A percentile compares a stretch with the other conserved stretches of the same genome.
phyloP scores from a whole-genome alignment of 1,140 invertebrate species.

The Delia radicum region DNA sequence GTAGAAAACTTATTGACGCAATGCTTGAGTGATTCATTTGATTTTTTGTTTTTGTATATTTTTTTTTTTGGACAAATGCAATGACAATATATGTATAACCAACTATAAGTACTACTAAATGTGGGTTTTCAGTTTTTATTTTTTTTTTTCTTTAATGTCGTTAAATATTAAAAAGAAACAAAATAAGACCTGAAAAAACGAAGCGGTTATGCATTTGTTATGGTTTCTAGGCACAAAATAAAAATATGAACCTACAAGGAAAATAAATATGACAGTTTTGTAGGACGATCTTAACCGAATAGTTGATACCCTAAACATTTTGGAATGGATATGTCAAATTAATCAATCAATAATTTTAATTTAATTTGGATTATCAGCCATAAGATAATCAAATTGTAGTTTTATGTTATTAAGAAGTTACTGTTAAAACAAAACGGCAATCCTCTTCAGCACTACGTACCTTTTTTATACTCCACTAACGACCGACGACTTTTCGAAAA shows the following conservation, averaged over 20 bases:
- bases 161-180: background rate
- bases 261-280: background rate
- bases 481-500: no score
- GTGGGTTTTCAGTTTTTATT: background rate
- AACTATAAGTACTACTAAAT: background rate
- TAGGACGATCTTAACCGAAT: no score
- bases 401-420: no score
- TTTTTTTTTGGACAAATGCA: background rate
- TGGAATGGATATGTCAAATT: no score
- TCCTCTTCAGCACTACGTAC: no score
- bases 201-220: background rate
- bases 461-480: no score
- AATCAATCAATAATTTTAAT: no score
- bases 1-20: background rate
- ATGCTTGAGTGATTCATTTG: constrained; percentile 16
- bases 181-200: background rate
- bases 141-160: no score
- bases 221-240: background rate
- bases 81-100: background rate
- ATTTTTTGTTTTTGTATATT: background rate
- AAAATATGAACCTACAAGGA: background rate
- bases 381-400: no score
- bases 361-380: no score
- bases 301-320: no score
- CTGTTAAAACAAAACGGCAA: no score